Base-by-base conservation (phyloP, 2,888 invertebrate genomes). In the Cloeon dipterum region DNA sequence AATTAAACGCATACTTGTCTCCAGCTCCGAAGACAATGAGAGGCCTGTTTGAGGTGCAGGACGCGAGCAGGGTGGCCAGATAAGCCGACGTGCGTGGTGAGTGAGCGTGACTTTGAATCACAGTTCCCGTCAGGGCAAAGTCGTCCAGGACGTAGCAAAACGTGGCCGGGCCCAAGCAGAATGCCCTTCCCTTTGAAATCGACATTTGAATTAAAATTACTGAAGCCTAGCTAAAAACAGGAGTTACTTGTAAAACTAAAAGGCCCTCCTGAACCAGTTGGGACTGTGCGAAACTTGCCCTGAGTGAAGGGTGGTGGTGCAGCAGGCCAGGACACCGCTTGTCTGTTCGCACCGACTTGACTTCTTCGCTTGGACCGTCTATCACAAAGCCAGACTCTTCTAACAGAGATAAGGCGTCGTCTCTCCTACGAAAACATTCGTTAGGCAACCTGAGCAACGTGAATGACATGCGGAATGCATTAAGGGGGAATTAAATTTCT, bases 71-170 rank as follows among this genome's bases (percentile, higher is more conserved):
- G 2, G 71, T 70, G 0, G 78, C 81, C 32, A 82, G 54, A 50
- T 82, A 83, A 0, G 77, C 81, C 0, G 77, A 77, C 32, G 78
- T 74, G 5, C 79, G 65, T 0, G 81, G 79, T 0, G 81, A 79
- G 1, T 74, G 70, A 1, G 79, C 68, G 47, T 83, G 82, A 0
- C 79, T 81, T 48, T 81, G 74, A 1, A 79, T 67, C 0, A 83
- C 72, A 17, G 72, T 73, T 3, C 83, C 83, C 10, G 68, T 65
- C 2, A 82, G 55, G 34, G 70, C 63, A 42, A 68, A 60, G 8
- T 63, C 62, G 1, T 67, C 65, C n/a, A 81, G 59, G 1, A 77
- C 64, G 43, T 71, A 69, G 36, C 71, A 71, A 41, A 82, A 60
- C 1, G 75, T 68, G 0, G 79, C 79, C 0, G 82, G 78, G 1